phyloP scores from a whole-genome alignment of 2,113 vertebrate species.

The Hassar affinis region DNA sequence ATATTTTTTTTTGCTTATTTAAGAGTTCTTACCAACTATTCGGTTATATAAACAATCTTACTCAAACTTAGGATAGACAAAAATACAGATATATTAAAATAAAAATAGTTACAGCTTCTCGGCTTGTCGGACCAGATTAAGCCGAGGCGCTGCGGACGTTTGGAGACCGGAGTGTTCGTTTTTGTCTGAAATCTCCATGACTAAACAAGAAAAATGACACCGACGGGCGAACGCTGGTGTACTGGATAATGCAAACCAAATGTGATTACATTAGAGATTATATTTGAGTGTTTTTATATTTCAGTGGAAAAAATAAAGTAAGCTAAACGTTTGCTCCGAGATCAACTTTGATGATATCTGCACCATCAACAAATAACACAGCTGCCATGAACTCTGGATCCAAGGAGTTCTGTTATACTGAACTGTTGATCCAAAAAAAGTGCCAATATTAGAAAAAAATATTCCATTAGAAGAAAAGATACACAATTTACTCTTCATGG shows the following conservation, averaged over 20 bases:
- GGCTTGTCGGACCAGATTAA: constrained; percentile 66
- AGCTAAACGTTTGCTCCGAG: too few relatives aligned
- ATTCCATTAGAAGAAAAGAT: background rate
- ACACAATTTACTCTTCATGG: background rate
- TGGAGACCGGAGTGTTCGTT: constrained; percentile 56
- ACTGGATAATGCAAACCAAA: background rate
- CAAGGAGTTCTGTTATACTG: background rate
- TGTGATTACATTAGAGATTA: background rate
- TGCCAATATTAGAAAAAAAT: background rate
- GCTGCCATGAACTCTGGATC: background rate
- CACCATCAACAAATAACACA: background rate
- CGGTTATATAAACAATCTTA: background rate
- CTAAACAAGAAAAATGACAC: constrained; percentile 69
- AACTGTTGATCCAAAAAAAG: too few relatives aligned
- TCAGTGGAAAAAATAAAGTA: background rate
- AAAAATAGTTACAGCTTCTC: background rate
- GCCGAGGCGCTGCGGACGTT: constrained; percentile 57
- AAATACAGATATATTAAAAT: background rate
- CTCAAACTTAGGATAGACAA: background rate
- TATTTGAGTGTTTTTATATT: too few relatives aligned
- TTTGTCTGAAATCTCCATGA: constrained; percentile 67
- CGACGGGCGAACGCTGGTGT: constrained; percentile 14
- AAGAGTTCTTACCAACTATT: background rate
- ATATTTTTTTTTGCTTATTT: background rate
- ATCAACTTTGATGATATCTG: background rate